These are phyloP conservation scores for Elaphurus davidianus DNA, from an alignment of 2,113 vertebrate genomes.

Conservation along the genomic window DNA sequence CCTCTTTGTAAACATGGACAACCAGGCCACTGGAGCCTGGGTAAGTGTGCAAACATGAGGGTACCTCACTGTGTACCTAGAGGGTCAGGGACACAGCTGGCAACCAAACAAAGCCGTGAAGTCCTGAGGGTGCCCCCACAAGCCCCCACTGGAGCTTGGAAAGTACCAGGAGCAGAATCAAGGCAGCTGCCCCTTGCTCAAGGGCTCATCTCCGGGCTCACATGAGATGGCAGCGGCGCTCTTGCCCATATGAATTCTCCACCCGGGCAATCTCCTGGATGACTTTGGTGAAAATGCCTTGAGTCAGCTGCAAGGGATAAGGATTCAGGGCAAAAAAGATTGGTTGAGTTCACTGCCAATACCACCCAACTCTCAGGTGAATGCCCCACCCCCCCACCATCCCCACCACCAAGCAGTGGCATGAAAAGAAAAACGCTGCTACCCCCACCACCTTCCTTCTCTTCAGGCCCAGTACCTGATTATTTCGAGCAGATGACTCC, in stretches of 20 bases:
- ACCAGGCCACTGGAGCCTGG: slow-evolving; percentile 41
- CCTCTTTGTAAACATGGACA: slow-evolving; percentile 69
- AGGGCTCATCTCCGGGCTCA: slow-evolving; percentile 21
- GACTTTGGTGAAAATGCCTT: slow-evolving; percentile 73
- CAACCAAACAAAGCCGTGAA: slow-evolving; percentile 28
- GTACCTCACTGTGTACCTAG: slow-evolving; percentile 35
- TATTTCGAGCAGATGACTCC: slow-evolving; percentile 89
- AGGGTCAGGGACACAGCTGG: slow-evolving; percentile 27
- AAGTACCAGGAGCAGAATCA: neutral
- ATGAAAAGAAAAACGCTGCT: neutral
- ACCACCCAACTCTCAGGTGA: neutral
- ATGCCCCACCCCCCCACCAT: neutral
- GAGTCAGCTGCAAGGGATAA: slow-evolving; percentile 55
- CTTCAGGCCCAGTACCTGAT: slow-evolving; percentile 79
- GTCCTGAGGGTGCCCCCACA: slow-evolving; percentile 7
- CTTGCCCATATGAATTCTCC: slow-evolving; percentile 68
- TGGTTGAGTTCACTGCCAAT: neutral
- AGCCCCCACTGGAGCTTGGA: neutral
- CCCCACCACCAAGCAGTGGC: neutral
- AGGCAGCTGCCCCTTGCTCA: neutral
- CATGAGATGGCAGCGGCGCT: slow-evolving; percentile 60
- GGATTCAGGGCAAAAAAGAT: neutral
- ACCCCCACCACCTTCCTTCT: neutral
- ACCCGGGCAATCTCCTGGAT: slow-evolving; percentile 70
- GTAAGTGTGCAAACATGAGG: slow-evolving; percentile 57